These are phyloP conservation scores for Muscidifurax raptorellus DNA, from an alignment of 1,140 invertebrate species.

Conservation along the genomic window DNA sequence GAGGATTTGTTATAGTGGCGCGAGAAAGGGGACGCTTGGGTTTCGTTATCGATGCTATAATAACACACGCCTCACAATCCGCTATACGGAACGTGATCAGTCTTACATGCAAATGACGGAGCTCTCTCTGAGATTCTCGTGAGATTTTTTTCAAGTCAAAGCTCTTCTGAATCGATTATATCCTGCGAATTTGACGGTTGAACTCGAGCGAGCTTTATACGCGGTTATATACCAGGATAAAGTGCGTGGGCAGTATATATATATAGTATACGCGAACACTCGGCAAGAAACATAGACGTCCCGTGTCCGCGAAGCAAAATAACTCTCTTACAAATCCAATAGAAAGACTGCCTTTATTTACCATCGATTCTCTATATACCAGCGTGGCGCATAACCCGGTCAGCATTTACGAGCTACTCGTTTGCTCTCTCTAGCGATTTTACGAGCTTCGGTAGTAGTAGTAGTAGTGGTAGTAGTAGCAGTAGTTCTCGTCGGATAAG, in stretches of 20 bases:
- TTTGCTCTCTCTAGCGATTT: conserved; percentile 38
- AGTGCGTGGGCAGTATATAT: too few relatives aligned
- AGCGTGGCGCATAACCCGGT: not conserved
- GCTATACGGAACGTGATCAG: too few relatives aligned
- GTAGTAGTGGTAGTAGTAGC: too few relatives aligned
- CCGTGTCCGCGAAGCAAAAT: not conserved
- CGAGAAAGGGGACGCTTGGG: not conserved
- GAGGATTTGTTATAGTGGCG: not conserved
- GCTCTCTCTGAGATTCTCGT: not conserved
- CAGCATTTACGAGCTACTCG: conserved; percentile 36
- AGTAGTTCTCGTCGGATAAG: not conserved
- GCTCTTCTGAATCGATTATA: not conserved
- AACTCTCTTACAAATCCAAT: not conserved
- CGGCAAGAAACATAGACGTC: not conserved
- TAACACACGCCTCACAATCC: too few relatives aligned
- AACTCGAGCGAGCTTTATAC: not conserved
- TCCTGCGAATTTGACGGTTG: not conserved
- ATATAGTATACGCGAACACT: too few relatives aligned
- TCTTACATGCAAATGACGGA: too few relatives aligned
- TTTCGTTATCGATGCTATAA: too few relatives aligned
- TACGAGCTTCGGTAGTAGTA: not conserved
- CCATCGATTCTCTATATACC: not conserved
- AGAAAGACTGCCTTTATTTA: conserved; percentile 6
- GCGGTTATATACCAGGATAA: too few relatives aligned
- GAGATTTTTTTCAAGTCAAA: not conserved